A percentile compares a stretch with the other conserved stretches of the same genome.
phyloP scores from a whole-genome alignment of 2,797 vertebrate species.

The Pithecia hirsuta region DNA sequence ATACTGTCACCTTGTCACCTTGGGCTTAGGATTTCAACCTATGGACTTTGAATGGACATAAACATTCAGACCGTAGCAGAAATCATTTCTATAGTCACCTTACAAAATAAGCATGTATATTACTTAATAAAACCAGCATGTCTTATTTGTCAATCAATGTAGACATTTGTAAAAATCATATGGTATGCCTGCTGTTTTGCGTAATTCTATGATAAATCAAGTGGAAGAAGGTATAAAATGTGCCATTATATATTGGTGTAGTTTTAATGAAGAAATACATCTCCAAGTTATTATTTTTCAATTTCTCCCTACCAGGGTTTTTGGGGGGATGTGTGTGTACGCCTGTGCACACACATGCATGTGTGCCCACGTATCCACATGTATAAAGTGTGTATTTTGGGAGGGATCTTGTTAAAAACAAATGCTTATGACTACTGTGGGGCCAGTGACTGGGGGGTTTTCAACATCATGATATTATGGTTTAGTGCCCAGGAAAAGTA shows the following conservation, averaged over 20 bases:
- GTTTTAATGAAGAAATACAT: neutral
- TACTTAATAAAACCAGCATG: neutral
- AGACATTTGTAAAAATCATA: neutral
- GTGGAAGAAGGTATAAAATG: neutral
- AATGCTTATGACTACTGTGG: neutral
- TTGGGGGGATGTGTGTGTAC: too few relatives aligned
- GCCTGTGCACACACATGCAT: too few relatives aligned
- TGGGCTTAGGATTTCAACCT: neutral
- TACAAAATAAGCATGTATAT: neutral
- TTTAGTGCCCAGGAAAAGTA: neutral
- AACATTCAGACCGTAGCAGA: neutral
- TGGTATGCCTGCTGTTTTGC: neutral
- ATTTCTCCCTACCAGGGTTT: neutral
- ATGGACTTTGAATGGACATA: neutral
- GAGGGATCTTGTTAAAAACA: neutral
- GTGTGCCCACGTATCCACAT: neutral
- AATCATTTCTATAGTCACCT: neutral
- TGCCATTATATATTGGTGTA: neutral
- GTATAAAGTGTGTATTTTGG: neutral
- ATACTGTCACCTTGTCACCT: neutral
- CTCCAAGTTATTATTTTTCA: neutral
- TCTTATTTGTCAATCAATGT: neutral
- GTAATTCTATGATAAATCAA: neutral
- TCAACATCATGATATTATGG: neutral
- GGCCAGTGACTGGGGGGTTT: neutral